phyloP scores from a whole-genome alignment of 2,888 invertebrate genomes.

The Trichogramma dendrolimi region DNA sequence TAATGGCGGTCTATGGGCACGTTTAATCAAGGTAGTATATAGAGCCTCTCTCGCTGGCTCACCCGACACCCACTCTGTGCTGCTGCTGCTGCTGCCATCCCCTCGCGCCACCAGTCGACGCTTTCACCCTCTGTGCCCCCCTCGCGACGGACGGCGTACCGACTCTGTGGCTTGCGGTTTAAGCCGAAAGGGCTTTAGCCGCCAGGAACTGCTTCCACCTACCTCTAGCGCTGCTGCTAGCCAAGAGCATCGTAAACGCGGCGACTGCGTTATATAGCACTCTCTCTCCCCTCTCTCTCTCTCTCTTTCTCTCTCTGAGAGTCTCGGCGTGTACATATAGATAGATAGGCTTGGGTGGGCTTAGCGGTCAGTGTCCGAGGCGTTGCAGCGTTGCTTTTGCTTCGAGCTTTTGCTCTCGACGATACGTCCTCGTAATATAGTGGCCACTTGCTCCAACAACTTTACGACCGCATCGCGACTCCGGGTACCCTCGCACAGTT shows the following conservation, averaged over 20 bases:
- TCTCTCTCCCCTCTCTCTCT: too few relatives aligned
- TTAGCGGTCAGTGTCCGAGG: conserved; percentile 46
- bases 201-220: neutral
- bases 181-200: conserved; percentile 25
- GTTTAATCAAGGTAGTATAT: conserved; percentile 53
- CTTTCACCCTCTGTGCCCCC: neutral
- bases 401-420: neutral
- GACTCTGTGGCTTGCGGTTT: conserved; percentile 27
- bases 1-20: conserved; percentile 53
- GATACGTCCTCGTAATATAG: conserved; percentile 44
- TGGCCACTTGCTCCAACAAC: conserved; percentile 42
- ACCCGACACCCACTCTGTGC: conserved; percentile 1
- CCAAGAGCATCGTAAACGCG: conserved; percentile 6
- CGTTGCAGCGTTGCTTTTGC: neutral
- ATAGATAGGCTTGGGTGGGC: conserved; percentile 41
- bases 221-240: neutral
- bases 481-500: neutral
- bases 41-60: conserved; percentile 20
- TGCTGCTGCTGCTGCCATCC: conserved; percentile 1
- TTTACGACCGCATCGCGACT: conserved; percentile 31
- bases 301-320: too few relatives aligned
- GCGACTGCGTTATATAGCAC: too few relatives aligned
- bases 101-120: neutral
- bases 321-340: too few relatives aligned
- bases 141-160: conserved; percentile 41